phyloP scores from a whole-genome alignment of 2,888 invertebrate species.

The Arenicola marina region DNA sequence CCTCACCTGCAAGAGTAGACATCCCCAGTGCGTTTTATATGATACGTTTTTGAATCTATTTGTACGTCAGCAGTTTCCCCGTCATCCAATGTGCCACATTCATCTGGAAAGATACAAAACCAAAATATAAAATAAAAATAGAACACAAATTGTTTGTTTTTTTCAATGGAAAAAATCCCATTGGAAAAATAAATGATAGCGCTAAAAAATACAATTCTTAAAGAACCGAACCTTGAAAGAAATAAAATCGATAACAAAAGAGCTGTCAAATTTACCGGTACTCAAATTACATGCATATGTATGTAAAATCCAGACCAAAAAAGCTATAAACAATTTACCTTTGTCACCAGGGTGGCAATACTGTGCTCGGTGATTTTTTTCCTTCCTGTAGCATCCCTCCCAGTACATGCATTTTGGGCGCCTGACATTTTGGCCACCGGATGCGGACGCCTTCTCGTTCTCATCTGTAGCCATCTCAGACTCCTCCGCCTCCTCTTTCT shows the following conservation, averaged over 20 bases:
- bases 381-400: conserved; percentile 69
- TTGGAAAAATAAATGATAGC: too few species aligned
- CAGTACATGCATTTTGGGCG: conserved; percentile 69
- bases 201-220: too few species aligned
- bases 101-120: background rate
- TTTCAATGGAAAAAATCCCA: too few species aligned
- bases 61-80: conserved; percentile 6
- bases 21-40: conserved; percentile 2
- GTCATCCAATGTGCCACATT: background rate
- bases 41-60: background rate
- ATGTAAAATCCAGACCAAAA: background rate
- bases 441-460: too few species aligned
- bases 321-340: background rate
- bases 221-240: too few species aligned
- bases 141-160: too few species aligned
- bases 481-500: too few species aligned
- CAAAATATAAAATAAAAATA: too few species aligned
- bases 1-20: conserved; percentile 6
- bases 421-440: too few species aligned
- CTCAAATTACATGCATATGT: background rate
- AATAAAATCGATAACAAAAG: too few species aligned
- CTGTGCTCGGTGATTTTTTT: conserved; percentile 67
- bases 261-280: background rate
- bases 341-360: conserved; percentile 68
- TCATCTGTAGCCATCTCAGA: too few species aligned